Base-by-base conservation (phyloP, 2,113 vertebrate species). In the Chamaea fasciata region DNA sequence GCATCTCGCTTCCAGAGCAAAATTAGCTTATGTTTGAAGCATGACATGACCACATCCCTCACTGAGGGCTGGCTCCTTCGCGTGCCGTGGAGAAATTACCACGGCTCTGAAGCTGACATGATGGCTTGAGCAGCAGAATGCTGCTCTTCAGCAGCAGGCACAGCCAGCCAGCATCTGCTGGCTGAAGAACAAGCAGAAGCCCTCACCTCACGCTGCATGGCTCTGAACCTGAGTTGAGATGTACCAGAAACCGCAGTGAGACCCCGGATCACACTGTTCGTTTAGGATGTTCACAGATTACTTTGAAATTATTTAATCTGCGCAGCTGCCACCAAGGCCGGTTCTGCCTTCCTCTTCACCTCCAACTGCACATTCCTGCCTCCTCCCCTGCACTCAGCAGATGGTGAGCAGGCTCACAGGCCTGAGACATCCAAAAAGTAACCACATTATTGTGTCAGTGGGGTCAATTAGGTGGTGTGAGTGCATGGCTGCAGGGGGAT, bases 11-110 rank as follows among this genome's bases (percentile, higher is more conserved):
- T 41, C 69, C 90, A 95, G 87, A 79, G 90, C n/a, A 89, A 96
- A 95, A 96, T 82, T 92, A 91, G 90, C 80, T 91, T 76, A 91
- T 82, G 68, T 86, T 89, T 2, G 5, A 95, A 94, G 92, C 78
- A 78, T 83, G 83, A 80, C 79, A 70, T 42, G 76, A 86, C 82
- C 73, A 59, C 76, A 74, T 94, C 73, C 56, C 68, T 94, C 79
- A 75, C 44, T 33, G 71, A 90, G 75, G 67, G 28, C 84, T 56
- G 60, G 15, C 13, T 89, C 33, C 82, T 83, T 69, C 1, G 3
- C 30, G 12, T 77, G 79, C 64, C 1, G 0, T 49, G 79, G 60
- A 88, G 71, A 83, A 96, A 90, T 90, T 81, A 41, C 88, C 49
- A 3, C 41, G 79, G 75, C 68, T 60, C 15, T 60, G 24, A 77